phyloP scores from a whole-genome alignment of 2,113 vertebrate genomes.

The Corvus hawaiiensis region DNA sequence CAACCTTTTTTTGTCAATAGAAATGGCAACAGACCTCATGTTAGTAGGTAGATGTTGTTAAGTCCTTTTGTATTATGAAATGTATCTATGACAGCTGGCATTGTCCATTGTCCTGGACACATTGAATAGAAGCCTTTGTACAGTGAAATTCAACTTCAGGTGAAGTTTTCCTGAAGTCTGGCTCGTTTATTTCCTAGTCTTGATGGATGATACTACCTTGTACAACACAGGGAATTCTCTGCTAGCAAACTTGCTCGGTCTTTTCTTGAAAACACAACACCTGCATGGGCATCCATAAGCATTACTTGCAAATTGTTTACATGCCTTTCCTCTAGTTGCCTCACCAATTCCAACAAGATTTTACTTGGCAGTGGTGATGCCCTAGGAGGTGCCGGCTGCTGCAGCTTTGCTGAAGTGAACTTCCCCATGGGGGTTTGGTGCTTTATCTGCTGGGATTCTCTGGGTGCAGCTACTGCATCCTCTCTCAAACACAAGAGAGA shows the following conservation, averaged over 20 bases:
- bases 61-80: not conserved
- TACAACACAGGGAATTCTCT: not conserved
- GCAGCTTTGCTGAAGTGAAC: not conserved
- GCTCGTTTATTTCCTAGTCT: not conserved
- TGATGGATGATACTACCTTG: not conserved
- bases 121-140: not conserved
- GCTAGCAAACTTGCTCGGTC: not conserved
- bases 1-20: not conserved
- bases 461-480: not conserved
- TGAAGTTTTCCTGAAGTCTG: not conserved
- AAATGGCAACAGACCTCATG: not conserved
- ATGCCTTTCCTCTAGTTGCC: not conserved
- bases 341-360: not conserved
- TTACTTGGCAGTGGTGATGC: not conserved
- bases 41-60: not conserved
- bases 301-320: not conserved
- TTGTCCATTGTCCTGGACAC: not conserved
- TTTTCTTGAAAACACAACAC: not conserved
- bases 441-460: not conserved
- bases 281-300: not conserved
- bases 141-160: not conserved
- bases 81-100: not conserved
- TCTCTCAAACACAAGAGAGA: not conserved
- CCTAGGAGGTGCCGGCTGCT: not conserved
- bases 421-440: accelerated